Percentiles rank a stretch among this genome's conserved stretches.
Evolutionary conservation across 2,888 invertebrate species (phyloP).

Genomic region (Julus scandinavius): DNA sequence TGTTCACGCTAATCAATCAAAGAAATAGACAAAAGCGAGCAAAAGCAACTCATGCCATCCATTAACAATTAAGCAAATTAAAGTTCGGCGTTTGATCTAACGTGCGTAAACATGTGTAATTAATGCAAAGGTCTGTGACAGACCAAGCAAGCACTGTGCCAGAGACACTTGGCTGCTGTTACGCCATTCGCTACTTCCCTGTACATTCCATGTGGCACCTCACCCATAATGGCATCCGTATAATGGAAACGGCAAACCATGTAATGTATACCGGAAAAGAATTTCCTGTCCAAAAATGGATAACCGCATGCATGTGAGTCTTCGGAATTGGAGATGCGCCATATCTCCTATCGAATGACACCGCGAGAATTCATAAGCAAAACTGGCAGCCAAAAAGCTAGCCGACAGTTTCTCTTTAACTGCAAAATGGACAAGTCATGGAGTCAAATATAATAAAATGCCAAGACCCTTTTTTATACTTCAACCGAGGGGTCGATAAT

Average conservation of each 20-base stretch:
- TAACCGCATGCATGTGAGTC: slow-evolving; percentile 18
- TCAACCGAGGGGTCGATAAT: slow-evolving; percentile 26
- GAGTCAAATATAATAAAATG: slow-evolving; percentile 46
- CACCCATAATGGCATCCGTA: slow-evolving; percentile 25
- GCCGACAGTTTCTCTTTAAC: background rate
- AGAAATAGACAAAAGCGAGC: background rate
- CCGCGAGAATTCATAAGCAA: background rate
- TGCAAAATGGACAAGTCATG: slow-evolving; percentile 30
- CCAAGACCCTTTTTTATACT: slow-evolving; percentile 1
- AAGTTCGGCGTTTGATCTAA: background rate
- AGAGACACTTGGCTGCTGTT: background rate
- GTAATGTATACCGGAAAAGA: slow-evolving; percentile 38
- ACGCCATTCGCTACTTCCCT: background rate
- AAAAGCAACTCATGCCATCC: background rate
- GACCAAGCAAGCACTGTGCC: background rate
- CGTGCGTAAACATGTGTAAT: background rate
- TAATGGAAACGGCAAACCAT: slow-evolving; percentile 23
- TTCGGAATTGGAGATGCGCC: slow-evolving; percentile 28
- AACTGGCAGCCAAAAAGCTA: background rate
- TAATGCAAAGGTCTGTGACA: background rate
- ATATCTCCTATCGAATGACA: background rate
- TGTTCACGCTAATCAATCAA: background rate
- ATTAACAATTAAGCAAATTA: slow-evolving; percentile 38
- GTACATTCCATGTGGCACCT: background rate
- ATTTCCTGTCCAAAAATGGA: slow-evolving; percentile 34